Evolutionary conservation across 2,888 invertebrate genomes (phyloP), one percentile per base, ranked within the genome.

Genomic region (Archips xylosteana): DNA sequence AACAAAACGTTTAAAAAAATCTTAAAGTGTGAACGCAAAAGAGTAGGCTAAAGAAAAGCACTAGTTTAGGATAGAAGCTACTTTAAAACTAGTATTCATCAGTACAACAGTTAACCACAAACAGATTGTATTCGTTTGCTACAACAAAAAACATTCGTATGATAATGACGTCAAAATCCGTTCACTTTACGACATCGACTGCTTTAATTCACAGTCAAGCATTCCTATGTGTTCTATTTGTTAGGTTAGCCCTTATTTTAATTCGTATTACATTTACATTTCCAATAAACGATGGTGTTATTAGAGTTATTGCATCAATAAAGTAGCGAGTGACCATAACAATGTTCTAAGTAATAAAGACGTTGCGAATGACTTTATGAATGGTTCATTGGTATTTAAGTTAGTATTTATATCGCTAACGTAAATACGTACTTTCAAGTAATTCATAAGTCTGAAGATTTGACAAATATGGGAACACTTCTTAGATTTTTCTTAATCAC

Each of bases 161-260:
- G 69, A 51, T 49, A 69, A 62, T 62, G 51, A 51, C 23, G 42
- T 23, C 23, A 42, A 32, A 49, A 36, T 2, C 39, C 61, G 61
- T 49, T 23, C n/a, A 42, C 8, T 60, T 12, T 39, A 61, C 49
- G 49, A 49, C 60, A 8, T 60, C 32, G 61, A 69, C 60, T 47
- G 49, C 60, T 69, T 69, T 49, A 69, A 70, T 62, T 42, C 62
- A 12, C 23, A 15, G 32, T 70, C 23, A 32, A 3, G 61, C 62
- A 70, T 70, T 70, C 42, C n/a, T 62, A 4, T 60, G 54, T 51
- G 62, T 51, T 0, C 32, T 6, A 8, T 23, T 23, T 45, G 42
- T 2, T 23, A 15, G 32, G 32, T 34, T 63, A 47, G 32, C 42
- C 36, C n/a, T 54, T 54, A 10, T 3, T 8, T 5, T 1, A n/a